Base-by-base conservation (phyloP, 2,888 invertebrate genomes). In the Rhagophthalmus giganteus region DNA sequence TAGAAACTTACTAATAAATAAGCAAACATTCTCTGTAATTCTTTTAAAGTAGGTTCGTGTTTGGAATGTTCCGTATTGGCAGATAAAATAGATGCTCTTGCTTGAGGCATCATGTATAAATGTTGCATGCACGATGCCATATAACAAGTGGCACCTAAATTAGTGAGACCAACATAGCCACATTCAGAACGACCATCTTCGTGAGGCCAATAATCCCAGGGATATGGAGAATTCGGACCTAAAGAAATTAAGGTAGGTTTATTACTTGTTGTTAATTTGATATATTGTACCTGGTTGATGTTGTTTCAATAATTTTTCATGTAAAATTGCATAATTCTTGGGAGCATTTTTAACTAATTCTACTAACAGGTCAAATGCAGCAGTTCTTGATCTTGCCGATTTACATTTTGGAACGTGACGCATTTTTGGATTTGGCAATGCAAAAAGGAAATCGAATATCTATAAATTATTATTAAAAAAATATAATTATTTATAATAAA, bases 71-170 rank as follows among this genome's bases (percentile, higher is more conserved):
- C 78, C 32, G 81, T 81, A 45, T 88, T 85, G 59, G 90, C 88
- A 3, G 83, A 81, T 44, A 96, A 76, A 61, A 96, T 86, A 0
- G 93, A 89, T 34, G 87, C 85, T 38, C 95, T 79, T 0, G 94
- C 93, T 68, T 91, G 90, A 2, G 95, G 95, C 88, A 96, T 94
- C 95, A 96, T 96, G 73, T 93, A 96, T 57, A 96, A 77, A 74
- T 96, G 96, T 73, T 96, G 96, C 86, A 96, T 91, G 68, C 95
- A 95, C 1, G 95, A 93, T 6, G 96, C 96, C 94, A 96, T 94
- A 74, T 96, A 96, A 72, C 96, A 96, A 1, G 96, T 96, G 14
- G 96, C 96, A 14, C 96, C 96, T 9, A 96, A 80, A 76, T 96
- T 96, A 0, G 94, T 94, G 2, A 96, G 79, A 0, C 96, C 96